These are phyloP conservation scores for Rhopalosiphum padi DNA, from an alignment of 1,140 invertebrate species.

Conservation along the genomic window DNA sequence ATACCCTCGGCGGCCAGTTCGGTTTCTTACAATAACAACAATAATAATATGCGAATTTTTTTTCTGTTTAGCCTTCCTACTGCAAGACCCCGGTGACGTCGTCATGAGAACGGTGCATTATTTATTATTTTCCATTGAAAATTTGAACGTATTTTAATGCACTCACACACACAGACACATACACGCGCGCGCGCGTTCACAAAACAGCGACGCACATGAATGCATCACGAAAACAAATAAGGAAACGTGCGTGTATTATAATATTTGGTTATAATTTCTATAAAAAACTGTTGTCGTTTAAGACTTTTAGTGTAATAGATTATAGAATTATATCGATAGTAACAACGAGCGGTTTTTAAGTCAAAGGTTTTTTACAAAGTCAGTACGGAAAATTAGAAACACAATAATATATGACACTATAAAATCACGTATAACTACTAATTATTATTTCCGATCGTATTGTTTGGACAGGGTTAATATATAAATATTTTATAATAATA, in stretches of 20 bases:
- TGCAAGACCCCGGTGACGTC: neutral
- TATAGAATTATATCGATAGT: neutral
- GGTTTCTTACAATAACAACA: neutral
- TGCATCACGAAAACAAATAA: neutral
- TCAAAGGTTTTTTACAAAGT: neutral
- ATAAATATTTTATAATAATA: neutral
- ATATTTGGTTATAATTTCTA: neutral
- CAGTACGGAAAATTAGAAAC: neutral
- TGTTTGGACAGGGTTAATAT: neutral
- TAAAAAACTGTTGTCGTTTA: neutral
- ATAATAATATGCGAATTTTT: conserved; percentile 1
- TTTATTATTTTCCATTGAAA: conserved; percentile 4
- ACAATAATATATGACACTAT: neutral
- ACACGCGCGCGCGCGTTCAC: neutral
- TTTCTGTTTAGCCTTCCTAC: neutral
- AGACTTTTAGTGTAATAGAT: neutral
- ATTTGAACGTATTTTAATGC: conserved; percentile 2
- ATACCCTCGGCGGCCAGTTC: conserved; percentile 6
- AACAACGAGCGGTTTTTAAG: neutral
- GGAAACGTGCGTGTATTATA: neutral
- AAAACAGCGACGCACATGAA: neutral
- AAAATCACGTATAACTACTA: neutral
- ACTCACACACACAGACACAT: neutral
- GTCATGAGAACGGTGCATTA: conserved; percentile 7
- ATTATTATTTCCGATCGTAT: neutral